These are phyloP conservation scores for Neotragus pygmaeus DNA, from an alignment of 2,113 vertebrate species.

Conservation along the genomic window DNA sequence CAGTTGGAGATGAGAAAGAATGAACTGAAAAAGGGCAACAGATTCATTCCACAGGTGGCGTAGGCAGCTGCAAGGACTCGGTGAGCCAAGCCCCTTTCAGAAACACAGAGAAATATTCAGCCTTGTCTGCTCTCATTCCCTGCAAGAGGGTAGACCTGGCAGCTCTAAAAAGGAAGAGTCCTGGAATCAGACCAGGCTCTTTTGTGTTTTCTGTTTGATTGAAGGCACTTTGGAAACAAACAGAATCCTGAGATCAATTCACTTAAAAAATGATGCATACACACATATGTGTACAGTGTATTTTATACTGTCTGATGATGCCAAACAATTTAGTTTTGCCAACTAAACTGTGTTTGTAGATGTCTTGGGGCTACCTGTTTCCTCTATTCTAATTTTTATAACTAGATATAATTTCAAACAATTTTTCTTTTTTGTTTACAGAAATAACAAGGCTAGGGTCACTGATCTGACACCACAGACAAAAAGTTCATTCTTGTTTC, in stretches of 20 bases:
- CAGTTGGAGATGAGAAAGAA: conserved; percentile 22
- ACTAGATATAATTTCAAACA: conserved; percentile 18
- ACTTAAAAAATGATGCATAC: not conserved
- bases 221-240: conserved; percentile 18
- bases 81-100: conserved; percentile 6
- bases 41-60: conserved; percentile 1
- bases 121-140: not conserved
- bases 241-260: conserved; percentile 23
- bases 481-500: not conserved
- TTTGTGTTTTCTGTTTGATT: conserved; percentile 39
- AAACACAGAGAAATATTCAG: conserved; percentile 33
- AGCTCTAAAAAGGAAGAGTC: conserved; percentile 19
- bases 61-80: not conserved
- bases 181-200: conserved; percentile 11
- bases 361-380: not conserved
- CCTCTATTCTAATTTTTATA: not conserved
- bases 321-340: not conserved
- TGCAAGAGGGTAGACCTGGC: conserved; percentile 4
- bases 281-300: not conserved
- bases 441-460: not conserved
- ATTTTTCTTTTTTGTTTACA: not conserved
- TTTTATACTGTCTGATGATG: not conserved
- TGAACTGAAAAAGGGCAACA: not conserved
- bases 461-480: not conserved
- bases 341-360: not conserved